Evolutionary conservation across 2,797 vertebrate species (phyloP), one percentile per base, ranked within the genome.

Genomic region (Adelosebastes latens): DNA sequence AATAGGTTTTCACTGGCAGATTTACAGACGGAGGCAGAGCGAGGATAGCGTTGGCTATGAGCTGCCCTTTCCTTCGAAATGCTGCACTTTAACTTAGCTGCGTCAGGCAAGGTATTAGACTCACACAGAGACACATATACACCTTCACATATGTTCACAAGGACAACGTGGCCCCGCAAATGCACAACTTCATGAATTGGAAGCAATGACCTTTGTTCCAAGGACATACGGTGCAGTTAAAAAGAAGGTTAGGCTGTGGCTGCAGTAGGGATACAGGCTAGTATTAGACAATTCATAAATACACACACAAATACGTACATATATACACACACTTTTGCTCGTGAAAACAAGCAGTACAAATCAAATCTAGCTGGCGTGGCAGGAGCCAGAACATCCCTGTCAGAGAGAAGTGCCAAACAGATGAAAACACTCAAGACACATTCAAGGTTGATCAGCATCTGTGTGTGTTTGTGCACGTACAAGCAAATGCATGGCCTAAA

Each of bases 1-100:
- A 94, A 93, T 91, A 90, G 90, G 87, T 90, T 93, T 91, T 87
- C 89, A 86, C 87, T 91, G 91, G 88, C 90, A 90, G 91, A 93
- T 94, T 94, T 94, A 93, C 88, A 90, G 87, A 89, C 36, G 53
- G 60, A 79, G 70, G 80, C 79, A 87, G 83, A 85, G 89, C 27
- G 42, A 85, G 67, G 63, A 82, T 81, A 84, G 77, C 31, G 52
- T 67, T 81, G 81, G 83, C 80, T 86, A 75, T 68, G 81, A 89
- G 87, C 72, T 89, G 89, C 74, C 85, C 86, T 92, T 89, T 88
- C 81, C 81, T 87, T 89, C 75, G 88, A 91, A 93, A 91, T 76
- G 84, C 81, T 89, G 84, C 85, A 84, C 85, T 90, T 89, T 86
- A 87, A 92, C 89, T 87, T 84, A 69, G 82, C 84, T 81, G 76